Evolutionary conservation across 2,113 vertebrate species (phyloP).

Genomic region (Planiliza haematocheilus): DNA sequence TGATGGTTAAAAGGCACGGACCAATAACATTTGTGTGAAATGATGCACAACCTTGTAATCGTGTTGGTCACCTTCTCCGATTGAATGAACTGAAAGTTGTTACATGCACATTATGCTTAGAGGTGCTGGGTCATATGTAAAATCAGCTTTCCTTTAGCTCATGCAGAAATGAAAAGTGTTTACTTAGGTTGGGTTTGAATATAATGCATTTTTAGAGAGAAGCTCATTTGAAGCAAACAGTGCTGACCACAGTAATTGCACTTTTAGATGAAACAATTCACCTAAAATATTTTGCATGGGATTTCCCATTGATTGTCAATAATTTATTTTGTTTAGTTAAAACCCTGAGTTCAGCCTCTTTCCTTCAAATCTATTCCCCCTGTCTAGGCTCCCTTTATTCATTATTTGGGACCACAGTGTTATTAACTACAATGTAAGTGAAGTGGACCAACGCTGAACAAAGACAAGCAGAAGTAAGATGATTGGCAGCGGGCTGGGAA

Average conservation of each 20-base stretch:
- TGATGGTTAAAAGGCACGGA: too few species aligned
- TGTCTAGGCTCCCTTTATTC: not conserved
- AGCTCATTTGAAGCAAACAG: too few species aligned
- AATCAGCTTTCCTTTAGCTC: too few species aligned
- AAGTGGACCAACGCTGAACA: constrained; percentile 24
- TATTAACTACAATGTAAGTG: constrained; percentile 18
- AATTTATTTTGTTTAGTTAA: not conserved
- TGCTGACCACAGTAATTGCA: not conserved
- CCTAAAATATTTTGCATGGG: not conserved
- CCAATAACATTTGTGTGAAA: too few species aligned
- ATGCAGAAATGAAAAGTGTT: too few species aligned
- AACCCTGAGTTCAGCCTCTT: not conserved
- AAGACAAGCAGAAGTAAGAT: constrained; percentile 9
- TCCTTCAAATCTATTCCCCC: not conserved
- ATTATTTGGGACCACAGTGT: not conserved
- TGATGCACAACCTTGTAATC: too few species aligned
- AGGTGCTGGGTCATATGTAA: too few species aligned
- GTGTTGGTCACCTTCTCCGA: too few species aligned
- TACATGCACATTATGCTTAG: too few species aligned
- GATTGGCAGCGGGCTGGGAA: constrained; percentile 43
- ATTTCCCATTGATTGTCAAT: not conserved
- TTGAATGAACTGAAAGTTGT: too few species aligned
- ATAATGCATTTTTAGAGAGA: too few species aligned
- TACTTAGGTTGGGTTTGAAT: too few species aligned
- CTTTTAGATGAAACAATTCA: not conserved